Base-by-base conservation (phyloP, 2,888 invertebrate species). In the Eupithecia vulgata region DNA sequence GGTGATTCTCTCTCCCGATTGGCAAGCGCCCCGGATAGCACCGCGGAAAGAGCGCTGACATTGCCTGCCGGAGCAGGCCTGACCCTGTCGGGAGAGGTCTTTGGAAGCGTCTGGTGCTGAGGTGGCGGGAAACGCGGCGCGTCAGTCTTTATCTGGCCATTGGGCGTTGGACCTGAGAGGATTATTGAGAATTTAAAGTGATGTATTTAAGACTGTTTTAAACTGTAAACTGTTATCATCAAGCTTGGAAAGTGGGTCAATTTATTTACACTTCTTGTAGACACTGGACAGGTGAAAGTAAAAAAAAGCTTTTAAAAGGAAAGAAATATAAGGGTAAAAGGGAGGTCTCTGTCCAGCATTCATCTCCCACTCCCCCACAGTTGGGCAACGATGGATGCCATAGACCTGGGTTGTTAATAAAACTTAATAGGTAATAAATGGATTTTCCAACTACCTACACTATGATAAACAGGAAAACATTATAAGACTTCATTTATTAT, bases 121-220 rank as follows among this genome's bases (percentile, higher is more conserved):
- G 90, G 88, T 8, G 91, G 89, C 2, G 91, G 89, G 78, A 84
- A 90, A 69, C 90, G 84, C 0, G 93, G 92, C 0, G 91, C 90
- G 8, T 93, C 92, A 48, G 85, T 83, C 80, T 87, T 91, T 59
- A 90, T 85, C 85, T 92, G 92, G 15, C 94, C 92, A 79, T 93
- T 94, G 70, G 89, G 90, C 74, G 90, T 91, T 76, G 89, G 83
- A 74, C 90, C 92, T 93, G 81, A 10, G 2, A 10, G 25, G 40
- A 37, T 25, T 48, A 66, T 45, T 61, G 45, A 35, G 37, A 70
- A 61, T 34, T 61, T 17, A 30, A 17, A 34, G 34, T 17, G 34
- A 34, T 61, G 17, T 7, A 61, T 6, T 7, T 34, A 34, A 34
- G 30, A 61, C 0, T 0, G 21, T n/a, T 52, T 52, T 48, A 45